These are phyloP conservation scores for Drosophila ogumai DNA, from an alignment of 1,140 invertebrate species.

Conservation along the genomic window DNA sequence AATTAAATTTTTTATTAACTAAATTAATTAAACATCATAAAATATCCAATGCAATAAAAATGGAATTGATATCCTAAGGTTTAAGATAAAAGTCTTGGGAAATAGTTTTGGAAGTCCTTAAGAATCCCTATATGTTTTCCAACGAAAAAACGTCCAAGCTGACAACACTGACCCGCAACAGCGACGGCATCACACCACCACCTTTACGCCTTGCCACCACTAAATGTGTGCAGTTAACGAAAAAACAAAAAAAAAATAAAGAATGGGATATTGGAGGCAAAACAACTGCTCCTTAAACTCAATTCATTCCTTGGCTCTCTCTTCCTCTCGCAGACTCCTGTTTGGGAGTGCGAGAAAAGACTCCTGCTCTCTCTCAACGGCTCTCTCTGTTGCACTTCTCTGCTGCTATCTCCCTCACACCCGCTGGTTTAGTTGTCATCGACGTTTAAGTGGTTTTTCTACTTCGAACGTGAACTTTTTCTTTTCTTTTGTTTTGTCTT, in stretches of 20 bases:
- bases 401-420: constrained; percentile 36
- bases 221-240: constrained; percentile 67
- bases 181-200: constrained; percentile 41
- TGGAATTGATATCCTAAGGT: not conserved
- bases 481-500: constrained; percentile 44
- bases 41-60: not conserved
- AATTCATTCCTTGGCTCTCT: constrained; percentile 46
- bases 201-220: constrained; percentile 68
- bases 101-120: no score
- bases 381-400: constrained; percentile 11
- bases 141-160: not conserved
- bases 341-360: constrained; percentile 12
- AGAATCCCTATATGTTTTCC: not conserved
- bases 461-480: constrained; percentile 78
- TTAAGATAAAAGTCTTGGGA: no score
- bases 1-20: not conserved
- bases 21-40: no score
- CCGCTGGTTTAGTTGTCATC: constrained; percentile 63
- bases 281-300: constrained; percentile 58
- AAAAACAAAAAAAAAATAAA: constrained; percentile 47
- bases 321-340: constrained; percentile 66
- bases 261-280: constrained; percentile 28
- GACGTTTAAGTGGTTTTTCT: constrained; percentile 82
- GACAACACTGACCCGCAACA: constrained; percentile 6
- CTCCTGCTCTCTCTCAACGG: constrained; percentile 17